phyloP scores from a whole-genome alignment of 2,888 invertebrate species.

The Seira musarum region DNA sequence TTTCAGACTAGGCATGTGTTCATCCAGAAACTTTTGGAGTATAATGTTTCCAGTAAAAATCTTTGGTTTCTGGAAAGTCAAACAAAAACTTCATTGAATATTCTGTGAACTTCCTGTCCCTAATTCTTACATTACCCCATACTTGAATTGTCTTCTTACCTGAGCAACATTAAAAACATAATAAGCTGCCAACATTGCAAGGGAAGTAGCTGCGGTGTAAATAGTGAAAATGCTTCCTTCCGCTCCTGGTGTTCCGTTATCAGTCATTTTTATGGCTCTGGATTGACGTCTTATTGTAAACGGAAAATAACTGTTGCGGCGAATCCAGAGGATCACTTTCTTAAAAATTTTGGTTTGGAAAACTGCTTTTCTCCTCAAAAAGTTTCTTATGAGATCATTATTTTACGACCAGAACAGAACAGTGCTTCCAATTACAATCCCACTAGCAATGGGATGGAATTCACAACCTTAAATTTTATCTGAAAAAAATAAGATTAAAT shows the following conservation, averaged over 20 bases:
- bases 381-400: too few species aligned
- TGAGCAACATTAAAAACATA: too few species aligned
- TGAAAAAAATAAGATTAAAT: too few species aligned
- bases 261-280: too few species aligned
- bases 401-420: too few species aligned
- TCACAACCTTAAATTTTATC: too few species aligned
- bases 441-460: too few species aligned
- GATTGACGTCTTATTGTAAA: neutral
- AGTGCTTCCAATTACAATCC: too few species aligned
- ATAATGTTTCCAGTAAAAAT: constrained; percentile 78
- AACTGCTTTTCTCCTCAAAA: too few species aligned
- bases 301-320: neutral
- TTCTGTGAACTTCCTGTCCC: neutral
- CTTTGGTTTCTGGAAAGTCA: neutral
- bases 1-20: constrained; percentile 79
- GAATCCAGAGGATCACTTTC: too few species aligned
- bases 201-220: neutral
- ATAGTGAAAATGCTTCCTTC: neutral
- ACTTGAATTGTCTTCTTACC: neutral
- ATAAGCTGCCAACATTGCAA: neutral
- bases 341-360: too few species aligned
- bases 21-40: constrained; percentile 78
- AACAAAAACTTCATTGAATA: neutral
- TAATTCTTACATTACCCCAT: neutral
- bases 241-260: neutral